Conservation (phyloP, 2,888 invertebrate species). For the Rugalucina vietnamica region DNA sequence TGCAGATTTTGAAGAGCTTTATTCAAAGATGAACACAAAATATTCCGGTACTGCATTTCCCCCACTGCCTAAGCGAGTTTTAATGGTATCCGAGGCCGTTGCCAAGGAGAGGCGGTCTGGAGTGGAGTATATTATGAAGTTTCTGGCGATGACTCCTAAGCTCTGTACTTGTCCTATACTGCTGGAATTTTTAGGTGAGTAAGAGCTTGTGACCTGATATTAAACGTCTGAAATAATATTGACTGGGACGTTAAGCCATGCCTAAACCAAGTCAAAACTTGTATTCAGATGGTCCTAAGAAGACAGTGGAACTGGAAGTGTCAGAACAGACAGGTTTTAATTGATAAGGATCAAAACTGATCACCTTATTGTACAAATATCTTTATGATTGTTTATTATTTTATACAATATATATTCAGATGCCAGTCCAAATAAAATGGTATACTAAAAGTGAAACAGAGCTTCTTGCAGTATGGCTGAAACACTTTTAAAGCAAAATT, state of each 20-base stretch:
- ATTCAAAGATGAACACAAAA: constrained; percentile 68
- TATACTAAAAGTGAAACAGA: no score
- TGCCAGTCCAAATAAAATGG: no score
- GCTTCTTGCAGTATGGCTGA: no score
- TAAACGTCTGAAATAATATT: not conserved
- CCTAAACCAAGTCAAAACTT: no score
- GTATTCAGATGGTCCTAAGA: no score
- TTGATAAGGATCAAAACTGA: no score
- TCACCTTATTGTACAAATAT: no score
- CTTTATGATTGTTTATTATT: no score
- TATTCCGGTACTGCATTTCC: constrained; percentile 76
- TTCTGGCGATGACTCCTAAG: constrained; percentile 72
- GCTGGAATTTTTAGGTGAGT: constrained; percentile 77
- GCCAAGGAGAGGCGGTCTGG: constrained; percentile 71
- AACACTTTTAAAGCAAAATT: no score
- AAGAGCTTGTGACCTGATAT: not conserved
- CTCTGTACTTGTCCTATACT: constrained; percentile 67
- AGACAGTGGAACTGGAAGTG: no score
- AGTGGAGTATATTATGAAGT: constrained; percentile 74
- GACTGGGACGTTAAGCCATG: not conserved
- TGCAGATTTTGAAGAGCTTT: constrained; percentile 76
- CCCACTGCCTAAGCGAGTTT: constrained; percentile 72
- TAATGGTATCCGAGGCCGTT: constrained; percentile 70
- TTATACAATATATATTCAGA: no score
- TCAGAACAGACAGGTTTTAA: no score